Evolutionary conservation across 2,888 invertebrate genomes (phyloP), one percentile per base, ranked within the genome.

Genomic region (Hemistola chrysoprasaria): DNA sequence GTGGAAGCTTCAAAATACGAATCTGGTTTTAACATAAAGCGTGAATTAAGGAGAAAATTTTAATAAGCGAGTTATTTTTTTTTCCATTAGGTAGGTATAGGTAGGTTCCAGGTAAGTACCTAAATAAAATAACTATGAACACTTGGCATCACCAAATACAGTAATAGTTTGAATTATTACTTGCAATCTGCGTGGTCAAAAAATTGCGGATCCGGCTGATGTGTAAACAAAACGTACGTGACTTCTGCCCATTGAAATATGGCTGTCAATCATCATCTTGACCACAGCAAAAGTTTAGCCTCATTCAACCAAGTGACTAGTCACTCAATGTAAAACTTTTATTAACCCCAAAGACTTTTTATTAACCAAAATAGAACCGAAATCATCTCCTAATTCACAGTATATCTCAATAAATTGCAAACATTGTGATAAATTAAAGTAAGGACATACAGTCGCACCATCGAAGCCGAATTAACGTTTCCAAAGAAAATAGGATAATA

Each of bases 191-290:
- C n/a, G n/a, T n/a, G n/a, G n/a, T n/a, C n/a, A n/a, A n/a, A n/a
- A n/a, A n/a, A n/a, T n/a, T n/a, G n/a, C 21, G 22, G 11, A 43
- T 48, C 33, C 42, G 44, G 44, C 43, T 46, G 32, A 30, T 56
- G 48, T 41, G 63, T 59, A 61, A 45, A 57, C 47, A 48, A 37
- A 51, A 56, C 40, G 52, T 64, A 81, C 80, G 81, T 80, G 81
- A 81, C 78, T 69, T 41, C 41, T 23, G 41, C 49, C 50, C 65
- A 53, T 56, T 56, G 9, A 59, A 61, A 52, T 59, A 76, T 75
- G 77, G 74, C 74, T 70, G 75, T 61, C 70, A 47, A 45, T 50
- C 47, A 59, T 51, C 50, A 50, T 38, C 30, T 35, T 34, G 24
- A 44, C 22, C 24, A 25, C 1, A 11, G 11, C 11, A 26, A 25